phyloP scores from a whole-genome alignment of 1,140 invertebrate species.

The Homarus americanus region DNA sequence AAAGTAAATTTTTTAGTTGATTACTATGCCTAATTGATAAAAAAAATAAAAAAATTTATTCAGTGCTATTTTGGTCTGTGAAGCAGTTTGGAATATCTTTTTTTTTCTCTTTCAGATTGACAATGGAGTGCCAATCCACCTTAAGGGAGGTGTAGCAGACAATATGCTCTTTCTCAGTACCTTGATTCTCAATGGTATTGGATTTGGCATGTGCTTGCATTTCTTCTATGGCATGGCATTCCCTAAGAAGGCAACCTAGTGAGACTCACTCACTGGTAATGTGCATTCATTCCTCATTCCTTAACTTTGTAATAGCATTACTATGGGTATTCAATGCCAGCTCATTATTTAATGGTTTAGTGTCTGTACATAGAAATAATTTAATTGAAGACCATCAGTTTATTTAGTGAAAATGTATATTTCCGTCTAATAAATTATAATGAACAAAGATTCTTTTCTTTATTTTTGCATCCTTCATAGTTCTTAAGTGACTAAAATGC shows the following conservation, averaged over 20 bases:
- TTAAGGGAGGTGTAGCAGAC: slow-evolving; percentile 75
- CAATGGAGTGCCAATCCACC: slow-evolving; percentile 75
- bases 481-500: too few relatives aligned
- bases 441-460: neutral
- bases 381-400: neutral
- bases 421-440: neutral
- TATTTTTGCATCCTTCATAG: too few relatives aligned
- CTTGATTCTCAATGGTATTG: slow-evolving; percentile 38
- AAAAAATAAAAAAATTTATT: too few relatives aligned
- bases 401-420: neutral
- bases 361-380: neutral
- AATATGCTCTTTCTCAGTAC: slow-evolving; percentile 71
- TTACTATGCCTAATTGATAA: too few relatives aligned
- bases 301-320: neutral
- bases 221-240: slow-evolving; percentile 59
- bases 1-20: too few relatives aligned
- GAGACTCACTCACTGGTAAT: neutral
- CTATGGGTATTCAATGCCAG: neutral
- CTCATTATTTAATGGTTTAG: neutral
- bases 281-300: neutral
- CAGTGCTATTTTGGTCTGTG: too few relatives aligned
- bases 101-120: slow-evolving; percentile 53
- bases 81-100: too few relatives aligned
- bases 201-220: slow-evolving; percentile 28
- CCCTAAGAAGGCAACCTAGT: slow-evolving; percentile 37